Evolutionary conservation across 2,888 invertebrate species (phyloP).

Genomic region (Pyrgus malvae): DNA sequence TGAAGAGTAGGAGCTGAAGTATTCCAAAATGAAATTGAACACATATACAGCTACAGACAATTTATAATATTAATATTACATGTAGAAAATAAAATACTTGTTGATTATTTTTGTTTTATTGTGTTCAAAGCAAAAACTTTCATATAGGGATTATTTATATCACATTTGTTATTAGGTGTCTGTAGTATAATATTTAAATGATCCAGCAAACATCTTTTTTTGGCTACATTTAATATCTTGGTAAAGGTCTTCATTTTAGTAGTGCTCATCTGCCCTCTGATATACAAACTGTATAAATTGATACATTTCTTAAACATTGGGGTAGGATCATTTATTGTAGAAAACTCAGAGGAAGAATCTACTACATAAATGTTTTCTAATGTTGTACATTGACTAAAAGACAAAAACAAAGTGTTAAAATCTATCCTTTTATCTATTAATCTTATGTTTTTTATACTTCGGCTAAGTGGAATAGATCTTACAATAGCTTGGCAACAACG

Average conservation of each 20-base stretch:
- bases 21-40: background rate
- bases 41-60: too few species aligned
- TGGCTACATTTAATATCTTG: conserved; percentile 46
- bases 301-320: conserved; percentile 51
- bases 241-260: conserved; percentile 39
- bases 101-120: conserved; percentile 49
- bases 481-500: conserved; percentile 44
- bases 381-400: conserved; percentile 52
- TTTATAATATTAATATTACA: too few species aligned
- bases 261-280: conserved; percentile 45
- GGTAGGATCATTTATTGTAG: conserved; percentile 46
- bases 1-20: conserved; percentile 37
- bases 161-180: conserved; percentile 8
- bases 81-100: too few species aligned
- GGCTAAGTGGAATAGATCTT: conserved; percentile 47
- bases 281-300: conserved; percentile 54
- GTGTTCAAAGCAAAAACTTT: conserved; percentile 54
- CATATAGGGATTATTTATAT: conserved; percentile 47
- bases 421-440: conserved; percentile 53
- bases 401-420: conserved; percentile 49
- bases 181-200: conserved; percentile 44
- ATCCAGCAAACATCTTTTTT: conserved; percentile 40
- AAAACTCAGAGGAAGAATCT: conserved; percentile 41
- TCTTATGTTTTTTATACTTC: conserved; percentile 57
- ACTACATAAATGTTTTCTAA: conserved; percentile 61